Base-by-base conservation (phyloP, 2,888 invertebrate species). In the Mesoligia furuncula region DNA sequence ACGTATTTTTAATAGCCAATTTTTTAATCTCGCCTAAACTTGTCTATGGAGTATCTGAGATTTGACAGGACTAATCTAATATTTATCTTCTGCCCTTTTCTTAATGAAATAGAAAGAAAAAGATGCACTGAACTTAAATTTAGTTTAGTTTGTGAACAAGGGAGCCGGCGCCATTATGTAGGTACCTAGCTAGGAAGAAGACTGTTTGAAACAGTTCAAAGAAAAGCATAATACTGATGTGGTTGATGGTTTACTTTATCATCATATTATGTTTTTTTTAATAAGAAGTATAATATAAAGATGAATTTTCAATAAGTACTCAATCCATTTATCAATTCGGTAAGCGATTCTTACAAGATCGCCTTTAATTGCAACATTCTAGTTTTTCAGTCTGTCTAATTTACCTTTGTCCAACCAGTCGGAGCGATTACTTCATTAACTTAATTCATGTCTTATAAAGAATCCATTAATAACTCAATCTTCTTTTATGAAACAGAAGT, bases 391-490 rank as follows among this genome's bases (percentile, higher is more conserved):
- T 17, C 27, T 1, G 2, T 42, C 67, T 72, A 65, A 79, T 83
- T 59, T 69, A 48, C 84, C 84, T 61, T 42, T 45, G 62, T 83
- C 68, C 24, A 69, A 39, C 6, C n/a, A 5, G 31, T 65, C 59
- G 45, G 36, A 74, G 27, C n/a, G 36, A 79, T 73, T 67, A 73
- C 61, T 66, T 74, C n/a, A 62, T 67, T 51, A 79, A 42, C 15
- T 66, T 66, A 57, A 51, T 73, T 73, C 66, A 31, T 15, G n/a
- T 73, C 72, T 51, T 59, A n/a, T 27, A 61, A 54, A 76, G 13
- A 83, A 64, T 39, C 51, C 61, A 62, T n/a, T 79, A 42, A 69
- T 70, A 79, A 79, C 27, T 79, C n/a, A 79, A 79, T 81, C 69
- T 69, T 27, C 31, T 66, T 66, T 73, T 51, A 84, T 79, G 39